Percentiles rank a stretch among this genome's conserved stretches.
phyloP scores from a whole-genome alignment of 2,888 invertebrate genomes.

The Vesta saturnalis region DNA sequence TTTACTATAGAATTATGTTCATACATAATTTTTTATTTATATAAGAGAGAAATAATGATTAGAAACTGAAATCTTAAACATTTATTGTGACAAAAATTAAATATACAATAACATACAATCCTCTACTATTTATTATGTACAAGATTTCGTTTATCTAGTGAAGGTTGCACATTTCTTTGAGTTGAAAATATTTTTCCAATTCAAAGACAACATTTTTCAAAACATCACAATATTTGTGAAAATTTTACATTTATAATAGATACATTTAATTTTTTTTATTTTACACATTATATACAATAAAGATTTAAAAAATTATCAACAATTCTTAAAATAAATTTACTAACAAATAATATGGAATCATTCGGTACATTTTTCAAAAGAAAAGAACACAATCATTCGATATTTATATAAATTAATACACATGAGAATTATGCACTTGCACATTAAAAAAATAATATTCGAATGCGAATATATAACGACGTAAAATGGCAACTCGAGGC shows the following conservation, averaged over 20 bases:
- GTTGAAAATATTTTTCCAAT: slow-evolving; percentile 24
- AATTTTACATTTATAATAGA: slow-evolving; percentile 34
- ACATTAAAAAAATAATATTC: slow-evolving; percentile 25
- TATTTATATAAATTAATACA: slow-evolving; percentile 9
- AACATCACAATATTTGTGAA: slow-evolving; percentile 31
- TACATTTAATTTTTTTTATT: slow-evolving; percentile 25
- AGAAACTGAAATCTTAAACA: slow-evolving; percentile 56
- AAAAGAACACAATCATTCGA: neutral
- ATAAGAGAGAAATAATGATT: neutral
- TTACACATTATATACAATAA: slow-evolving; percentile 34
- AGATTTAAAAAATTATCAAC: slow-evolving; percentile 34
- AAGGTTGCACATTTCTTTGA: slow-evolving; percentile 28
- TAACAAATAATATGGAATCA: no score
- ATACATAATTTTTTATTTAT: neutral
- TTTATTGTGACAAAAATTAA: slow-evolving; percentile 62
- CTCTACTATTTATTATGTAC: slow-evolving; percentile 40
- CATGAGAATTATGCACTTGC: neutral
- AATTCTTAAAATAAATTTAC: slow-evolving; percentile 31
- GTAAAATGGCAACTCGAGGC: slow-evolving; percentile 4
- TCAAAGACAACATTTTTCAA: slow-evolving; percentile 12
- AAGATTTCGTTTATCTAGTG: slow-evolving; percentile 12
- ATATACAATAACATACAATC: slow-evolving; percentile 52
- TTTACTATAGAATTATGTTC: no score
- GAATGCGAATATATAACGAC: slow-evolving; percentile 16
- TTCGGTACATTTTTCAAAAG: slow-evolving; percentile 9